Base-by-base conservation (phyloP, 2,888 invertebrate species). In the Conistra vaccinii region DNA sequence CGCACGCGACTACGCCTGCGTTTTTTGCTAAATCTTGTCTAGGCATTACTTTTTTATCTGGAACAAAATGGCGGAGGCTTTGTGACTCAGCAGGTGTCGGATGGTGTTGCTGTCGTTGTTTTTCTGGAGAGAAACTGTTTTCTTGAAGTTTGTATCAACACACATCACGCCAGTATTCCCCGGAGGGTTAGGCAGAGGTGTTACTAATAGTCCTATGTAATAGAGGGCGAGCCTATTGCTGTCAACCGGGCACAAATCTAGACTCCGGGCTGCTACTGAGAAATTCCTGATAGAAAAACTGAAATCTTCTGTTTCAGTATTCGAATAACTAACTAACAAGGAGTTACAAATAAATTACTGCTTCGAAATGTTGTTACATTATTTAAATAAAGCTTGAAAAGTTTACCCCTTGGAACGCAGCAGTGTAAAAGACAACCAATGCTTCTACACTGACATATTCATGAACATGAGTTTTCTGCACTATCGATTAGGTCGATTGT, bases 401-500 rank as follows among this genome's bases (percentile, higher is more conserved):
- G 7, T 39, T 26, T 17, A 23, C 23, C n/a, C n/a, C 14, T 6
- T 5, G 1, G 5, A 26, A 51, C 4, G 17, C 20, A 23, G 2
- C 35, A n/a, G n/a, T 14, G 9, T 32, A 42, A 55, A 55, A 55
- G 42, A 14, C 14, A 42, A 12, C 6, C 7, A 62, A 62, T 42
- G 32, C 12, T 53, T 39, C 12, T 9, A 42, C 20, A 69, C 23
- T 26, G 35, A 48, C 26, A 66, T 17, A 67, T 60, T 80, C 29
- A 42, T 48, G 55, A 61, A 68, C 23, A 73, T 75, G 51, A 80
- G 48, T 78, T 70, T 35, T 62, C 61, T 58, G 23, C 63, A 55
- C 71, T 69, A 70, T 74, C 80, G 75, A 86, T 87, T 85, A 87
- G 73, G 35, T 57, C 72, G 69, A 86, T 83, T 82, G 77, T 86